These are phyloP conservation scores for Parascotia fuliginaria DNA, from an alignment of 2,888 invertebrate species.

Conservation along the genomic window DNA sequence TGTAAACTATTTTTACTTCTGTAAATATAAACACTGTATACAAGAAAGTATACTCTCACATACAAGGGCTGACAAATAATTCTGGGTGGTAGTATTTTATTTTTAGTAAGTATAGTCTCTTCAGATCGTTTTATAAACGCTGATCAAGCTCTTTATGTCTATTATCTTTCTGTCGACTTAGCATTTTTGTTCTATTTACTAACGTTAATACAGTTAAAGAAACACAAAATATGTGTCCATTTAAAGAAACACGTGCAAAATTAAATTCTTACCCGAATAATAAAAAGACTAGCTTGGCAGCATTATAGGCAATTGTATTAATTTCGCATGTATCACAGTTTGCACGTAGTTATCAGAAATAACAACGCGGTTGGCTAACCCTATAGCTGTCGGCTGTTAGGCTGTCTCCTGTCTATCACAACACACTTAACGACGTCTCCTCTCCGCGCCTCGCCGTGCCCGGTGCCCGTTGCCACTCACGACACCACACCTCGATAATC, in stretches of 20 bases:
- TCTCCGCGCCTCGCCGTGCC: conserved; percentile 54
- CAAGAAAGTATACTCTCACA: no score
- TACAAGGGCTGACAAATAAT: no score
- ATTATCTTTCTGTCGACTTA: no score
- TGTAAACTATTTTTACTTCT: no score
- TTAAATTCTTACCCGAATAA: neutral
- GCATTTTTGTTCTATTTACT: no score
- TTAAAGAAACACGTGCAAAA: neutral
- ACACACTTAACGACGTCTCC: conserved; percentile 62
- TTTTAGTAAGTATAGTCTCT: no score
- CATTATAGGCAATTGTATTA: conserved; percentile 11
- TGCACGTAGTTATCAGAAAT: conserved; percentile 33
- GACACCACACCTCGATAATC: conserved; percentile 55
- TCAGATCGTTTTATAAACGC: no score
- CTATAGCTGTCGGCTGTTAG: conserved; percentile 58
- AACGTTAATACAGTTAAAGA: no score
- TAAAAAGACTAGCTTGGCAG: neutral
- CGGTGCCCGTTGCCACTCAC: conserved; percentile 42
- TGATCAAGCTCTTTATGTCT: no score
- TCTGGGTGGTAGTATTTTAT: no score
- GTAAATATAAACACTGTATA: no score
- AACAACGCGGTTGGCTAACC: conserved; percentile 31
- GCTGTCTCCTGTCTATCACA: conserved; percentile 61
- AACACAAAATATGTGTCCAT: neutral
- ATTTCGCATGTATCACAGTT: conserved; percentile 26